phyloP scores from a whole-genome alignment of 2,888 invertebrate genomes.

The Phorcus lineatus region DNA sequence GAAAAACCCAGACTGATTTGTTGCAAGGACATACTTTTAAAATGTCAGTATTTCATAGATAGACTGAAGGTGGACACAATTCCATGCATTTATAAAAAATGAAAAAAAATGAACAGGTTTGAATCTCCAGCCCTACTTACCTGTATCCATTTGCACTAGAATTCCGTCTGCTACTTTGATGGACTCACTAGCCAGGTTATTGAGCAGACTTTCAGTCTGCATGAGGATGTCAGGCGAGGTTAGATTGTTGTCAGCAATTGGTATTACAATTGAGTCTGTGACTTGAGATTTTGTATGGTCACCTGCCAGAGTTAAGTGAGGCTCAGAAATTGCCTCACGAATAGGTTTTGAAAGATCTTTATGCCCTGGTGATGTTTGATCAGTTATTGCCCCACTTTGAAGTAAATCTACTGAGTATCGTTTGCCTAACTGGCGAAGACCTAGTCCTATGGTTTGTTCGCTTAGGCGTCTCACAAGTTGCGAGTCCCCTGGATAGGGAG shows the following conservation, averaged over 20 bases:
- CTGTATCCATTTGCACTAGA: conserved; percentile 64
- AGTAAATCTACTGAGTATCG: conserved; percentile 66
- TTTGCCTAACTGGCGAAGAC: conserved; percentile 57
- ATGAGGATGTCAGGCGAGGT: conserved; percentile 64
- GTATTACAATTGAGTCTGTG: conserved; percentile 55
- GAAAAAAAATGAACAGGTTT: no score
- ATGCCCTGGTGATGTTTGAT: conserved; percentile 42
- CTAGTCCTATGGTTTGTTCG: conserved; percentile 38
- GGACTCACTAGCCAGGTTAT: not conserved
- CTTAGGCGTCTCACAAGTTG: conserved; percentile 47
- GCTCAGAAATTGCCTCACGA: conserved; percentile 68
- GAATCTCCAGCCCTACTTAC: conserved; percentile 38
- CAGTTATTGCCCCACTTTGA: conserved; percentile 48
- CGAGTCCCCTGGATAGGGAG: conserved; percentile 32
- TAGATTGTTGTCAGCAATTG: conserved; percentile 45
- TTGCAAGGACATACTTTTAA: no score
- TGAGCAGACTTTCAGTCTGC: conserved; percentile 48
- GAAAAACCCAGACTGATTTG: no score
- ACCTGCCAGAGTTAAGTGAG: conserved; percentile 56
- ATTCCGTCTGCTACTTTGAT: not conserved
- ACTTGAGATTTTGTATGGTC: conserved; percentile 46
- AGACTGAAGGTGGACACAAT: no score
- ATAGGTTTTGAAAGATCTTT: conserved; percentile 46
- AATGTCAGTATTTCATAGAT: no score
- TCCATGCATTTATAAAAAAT: no score